Base-by-base conservation (phyloP, 2,113 vertebrate genomes). In the Paratilapia polleni region DNA sequence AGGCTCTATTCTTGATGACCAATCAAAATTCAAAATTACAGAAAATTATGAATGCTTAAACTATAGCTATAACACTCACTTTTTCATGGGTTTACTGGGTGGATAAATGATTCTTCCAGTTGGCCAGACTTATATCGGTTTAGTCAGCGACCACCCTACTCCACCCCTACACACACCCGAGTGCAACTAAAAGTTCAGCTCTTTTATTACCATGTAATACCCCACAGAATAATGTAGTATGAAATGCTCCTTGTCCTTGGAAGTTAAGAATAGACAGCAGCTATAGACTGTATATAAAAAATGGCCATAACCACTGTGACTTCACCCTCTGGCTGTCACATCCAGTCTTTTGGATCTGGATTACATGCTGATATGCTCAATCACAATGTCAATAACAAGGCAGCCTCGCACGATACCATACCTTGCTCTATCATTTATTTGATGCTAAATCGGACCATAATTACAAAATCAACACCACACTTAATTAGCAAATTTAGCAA, bases 181-280 rank as follows among this genome's bases (percentile, higher is more conserved):
- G 8, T 47, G 7, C 8, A 47, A 43, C 64, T 47, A 47, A 47
- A 47, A 20, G 10, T 0, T 0, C 1, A 1, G 17, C 24, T 13
- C 13, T 36, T 15, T 15, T 52, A 26, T 47, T 26, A 68, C 64
- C 26, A 68, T 41, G 5, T 68, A 68, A 47, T 47, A 68, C 9
- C 64, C 47, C 0, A 28, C 2, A 47, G 41, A 26, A 19, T 1
- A 5, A 68, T 28, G 22, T 49, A 47, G 22, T 11, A 4, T 11
- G 14, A 47, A 68, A 26, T 47, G 6, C 64, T 68, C 10, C 64
- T 68, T 68, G 5, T 68, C 15, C 22, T 47, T 47, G 64, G 41
- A 49, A 47, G 41, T 28, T 68, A 47, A 17, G 47, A 2, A 17
- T 17, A 6, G 47, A 7, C 17, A 17, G 2, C 47, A 49, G 47